phyloP scores from a whole-genome alignment of 2,113 vertebrate species.

The Petrocephalus microphthalmus region DNA sequence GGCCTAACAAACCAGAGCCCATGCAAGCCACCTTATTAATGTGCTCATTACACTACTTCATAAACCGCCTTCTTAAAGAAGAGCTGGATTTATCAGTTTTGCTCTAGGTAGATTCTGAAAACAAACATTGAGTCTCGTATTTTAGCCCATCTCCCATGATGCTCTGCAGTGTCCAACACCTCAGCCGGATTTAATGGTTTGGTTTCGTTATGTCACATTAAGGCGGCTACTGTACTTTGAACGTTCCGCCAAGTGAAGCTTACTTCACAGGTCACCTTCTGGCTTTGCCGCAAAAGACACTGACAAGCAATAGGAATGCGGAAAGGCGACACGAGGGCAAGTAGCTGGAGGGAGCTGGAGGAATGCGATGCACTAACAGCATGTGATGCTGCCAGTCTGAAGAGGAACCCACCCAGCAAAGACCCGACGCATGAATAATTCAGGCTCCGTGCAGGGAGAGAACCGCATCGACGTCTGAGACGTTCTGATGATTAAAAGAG shows the following conservation, averaged over 20 bases:
- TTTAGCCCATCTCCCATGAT: neutral
- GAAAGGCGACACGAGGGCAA: neutral
- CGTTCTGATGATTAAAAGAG: slow-evolving; percentile 21
- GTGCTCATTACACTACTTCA: neutral
- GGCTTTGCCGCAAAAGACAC: neutral
- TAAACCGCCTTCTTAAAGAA: neutral
- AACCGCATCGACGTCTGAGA: slow-evolving; percentile 1
- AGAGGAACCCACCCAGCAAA: neutral
- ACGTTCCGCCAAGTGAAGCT: neutral
- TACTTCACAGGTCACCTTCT: neutral
- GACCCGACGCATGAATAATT: slow-evolving; percentile 13
- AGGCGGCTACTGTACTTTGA: neutral
- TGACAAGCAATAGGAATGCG: neutral
- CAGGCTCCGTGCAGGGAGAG: neutral
- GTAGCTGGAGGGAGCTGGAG: neutral
- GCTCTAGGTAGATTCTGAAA: neutral
- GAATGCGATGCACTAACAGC: neutral
- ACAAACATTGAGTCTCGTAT: neutral
- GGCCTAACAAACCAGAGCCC: neutral
- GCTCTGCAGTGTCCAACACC: neutral
- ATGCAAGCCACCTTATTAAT: neutral
- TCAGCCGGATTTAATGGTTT: neutral
- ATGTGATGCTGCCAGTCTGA: neutral
- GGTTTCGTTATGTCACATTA: neutral
- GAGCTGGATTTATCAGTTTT: neutral